Base-by-base conservation (phyloP, 2,888 invertebrate species). In the Aphidius colemani region DNA sequence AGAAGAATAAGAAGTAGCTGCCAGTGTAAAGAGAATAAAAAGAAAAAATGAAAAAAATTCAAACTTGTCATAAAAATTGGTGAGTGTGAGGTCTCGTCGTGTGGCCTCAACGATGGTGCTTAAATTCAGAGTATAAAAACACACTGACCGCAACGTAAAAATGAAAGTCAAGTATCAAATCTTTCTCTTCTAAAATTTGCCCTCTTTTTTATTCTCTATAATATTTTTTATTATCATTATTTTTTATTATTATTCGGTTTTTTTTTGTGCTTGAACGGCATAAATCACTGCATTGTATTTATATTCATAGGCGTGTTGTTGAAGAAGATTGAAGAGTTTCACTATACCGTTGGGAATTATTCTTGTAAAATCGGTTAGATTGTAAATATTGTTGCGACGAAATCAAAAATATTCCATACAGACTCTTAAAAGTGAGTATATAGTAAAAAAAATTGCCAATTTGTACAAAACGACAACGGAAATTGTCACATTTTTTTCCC, bases 231-330 rank as follows among this genome's bases (percentile, higher is more conserved):
- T 30, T 30, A 30, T 30, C 5, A 30, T 30, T 30, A 30, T 13
- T 13, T 13, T 50, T 43, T 41, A 8, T 41, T 55, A 53, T 57
- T 59, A 49, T 53, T 40, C 59, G 49, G 18, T 62, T 63, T 48
- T 64, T 59, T 55, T 59, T 56, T 50, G 41, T 53, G 59, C 58
- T 55, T 64, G 74, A 64, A 63, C 70, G 69, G 75, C 77, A 78
- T 79, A 79, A 79, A 79, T 79, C 78, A 78, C 76, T 70, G 72
- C 71, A 56, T 76, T 72, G 76, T 78, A 77, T 77, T 78, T 78
- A 78, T 78, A 78, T 79, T 79, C 78, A 77, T 77, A 76, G 74
- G 72, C 74, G 73, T 72, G 75, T 75, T 30, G 30, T 30, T 75
- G 77, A 79, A 73, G 74, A 78, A 78, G 78, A 79, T 78, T 75